These are phyloP conservation scores for Macrobrachium rosenbergii DNA, from an alignment of 1,140 invertebrate genomes.

Conservation along the genomic window DNA sequence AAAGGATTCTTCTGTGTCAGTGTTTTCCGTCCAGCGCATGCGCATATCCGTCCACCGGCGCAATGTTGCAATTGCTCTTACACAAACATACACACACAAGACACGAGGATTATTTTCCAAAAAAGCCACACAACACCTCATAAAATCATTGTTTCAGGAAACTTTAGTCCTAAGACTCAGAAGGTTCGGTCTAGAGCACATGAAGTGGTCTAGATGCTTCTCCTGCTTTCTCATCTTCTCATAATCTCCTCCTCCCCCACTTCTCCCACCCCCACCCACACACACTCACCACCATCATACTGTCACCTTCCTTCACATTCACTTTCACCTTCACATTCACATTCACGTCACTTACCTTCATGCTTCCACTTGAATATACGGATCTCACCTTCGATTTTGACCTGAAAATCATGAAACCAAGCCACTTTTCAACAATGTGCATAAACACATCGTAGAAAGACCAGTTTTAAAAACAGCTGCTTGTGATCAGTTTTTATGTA, in stretches of 20 bases:
- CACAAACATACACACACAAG: slow-evolving; percentile 2
- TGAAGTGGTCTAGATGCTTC: neutral
- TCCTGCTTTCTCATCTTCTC: neutral
- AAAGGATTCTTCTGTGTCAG: neutral
- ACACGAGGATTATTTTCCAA: neutral
- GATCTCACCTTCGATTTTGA: neutral
- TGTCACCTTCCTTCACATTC: neutral
- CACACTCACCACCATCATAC: neutral
- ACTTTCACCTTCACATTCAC: neutral
- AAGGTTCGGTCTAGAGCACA: too few species aligned
- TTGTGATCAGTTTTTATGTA: too few species aligned
- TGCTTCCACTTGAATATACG: too few species aligned
- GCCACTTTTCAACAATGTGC: neutral
- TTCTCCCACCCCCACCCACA: too few species aligned
- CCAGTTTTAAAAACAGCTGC: too few species aligned
- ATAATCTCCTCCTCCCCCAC: neutral
- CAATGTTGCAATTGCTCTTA: neutral
- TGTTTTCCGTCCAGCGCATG: slow-evolving; percentile 1
- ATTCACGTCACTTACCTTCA: neutral
- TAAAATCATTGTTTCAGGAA: neutral
- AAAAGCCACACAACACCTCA: neutral
- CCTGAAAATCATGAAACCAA: too few species aligned
- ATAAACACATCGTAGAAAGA: too few species aligned
- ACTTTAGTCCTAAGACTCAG: neutral
- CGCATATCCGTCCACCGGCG: slow-evolving; percentile 8